Evolutionary conservation across 2,888 invertebrate species (phyloP), one percentile per base, ranked within the genome.

Genomic region (Notocelia uddmanniana): DNA sequence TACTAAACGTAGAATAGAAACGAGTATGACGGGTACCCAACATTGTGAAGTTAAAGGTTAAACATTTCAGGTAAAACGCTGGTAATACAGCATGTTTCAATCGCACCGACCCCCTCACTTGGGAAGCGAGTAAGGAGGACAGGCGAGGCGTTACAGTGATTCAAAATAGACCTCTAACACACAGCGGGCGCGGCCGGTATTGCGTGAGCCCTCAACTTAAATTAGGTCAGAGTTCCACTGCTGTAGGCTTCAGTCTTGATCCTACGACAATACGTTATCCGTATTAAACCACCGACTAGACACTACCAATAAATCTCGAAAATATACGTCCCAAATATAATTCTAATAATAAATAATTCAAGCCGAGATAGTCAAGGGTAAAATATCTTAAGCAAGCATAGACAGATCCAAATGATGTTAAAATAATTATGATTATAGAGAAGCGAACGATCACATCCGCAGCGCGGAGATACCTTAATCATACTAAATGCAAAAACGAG

Each of bases 371-470:
- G 83, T 87, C 85, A 83, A 81, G 78, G 80, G 80, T 85, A 82
- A 87, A 83, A 84, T 85, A 84, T 81, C 85, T 83, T 83, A 83
- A 81, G 81, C 77, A 88, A 90, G 89, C 90, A 82, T 81, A 85
- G 85, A 88, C 92, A 90, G 91, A 91, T 91, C 91, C 88, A 87
- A 78, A 84, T 81, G 83, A 81, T 81, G 82, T 83, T 85, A 85
- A 85, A 87, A 86, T 84, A 89, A 85, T 86, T 89, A 90, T 83
- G 86, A 85, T 88, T 88, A 88, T 79, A 79, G 83, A 85, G 84
- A 89, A 91, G 90, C 89, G 87, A 89, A 86, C 85, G 88, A 91
- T 90, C 91, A 91, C 92, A 90, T 87, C 84, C 88, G 88, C 89
- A 81, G 83, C 82, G 86, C 87, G 85, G 82, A 82, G 82, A 81